A percentile compares a stretch with the other conserved stretches of the same genome.
These are phyloP conservation scores for Epicampocera succincta DNA, from an alignment of 2,888 invertebrate genomes.

Conservation along the genomic window DNA sequence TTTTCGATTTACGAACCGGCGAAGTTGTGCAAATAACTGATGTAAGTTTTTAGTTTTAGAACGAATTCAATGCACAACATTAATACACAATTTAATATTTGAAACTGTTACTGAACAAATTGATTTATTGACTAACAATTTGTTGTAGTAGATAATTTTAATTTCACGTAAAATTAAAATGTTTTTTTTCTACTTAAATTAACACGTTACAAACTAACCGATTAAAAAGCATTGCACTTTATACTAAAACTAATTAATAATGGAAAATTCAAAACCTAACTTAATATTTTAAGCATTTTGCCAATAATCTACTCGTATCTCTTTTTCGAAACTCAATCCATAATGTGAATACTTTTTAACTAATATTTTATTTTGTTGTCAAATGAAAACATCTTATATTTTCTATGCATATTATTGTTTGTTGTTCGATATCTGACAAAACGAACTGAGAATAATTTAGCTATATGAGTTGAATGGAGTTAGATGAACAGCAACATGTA, in stretches of 20 bases:
- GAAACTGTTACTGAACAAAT: background rate
- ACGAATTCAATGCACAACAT: background rate
- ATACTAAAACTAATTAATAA: slow-evolving; percentile 7
- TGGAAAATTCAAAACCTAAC: slow-evolving; percentile 26
- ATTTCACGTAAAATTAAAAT: slow-evolving; percentile 2
- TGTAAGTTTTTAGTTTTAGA: slow-evolving; percentile 83
- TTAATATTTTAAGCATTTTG: slow-evolving; percentile 45
- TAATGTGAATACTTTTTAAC: slow-evolving; percentile 15
- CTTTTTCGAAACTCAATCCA: background rate
- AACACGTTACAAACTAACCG: background rate
- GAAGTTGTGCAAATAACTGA: slow-evolving; percentile 93
- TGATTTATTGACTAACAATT: background rate
- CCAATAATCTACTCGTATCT: background rate
- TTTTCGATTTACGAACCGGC: slow-evolving; percentile 92
- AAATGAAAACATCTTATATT: too few species aligned
- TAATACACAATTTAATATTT: background rate
- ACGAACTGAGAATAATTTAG: too few species aligned
- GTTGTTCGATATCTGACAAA: too few species aligned
- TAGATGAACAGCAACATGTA: too few species aligned
- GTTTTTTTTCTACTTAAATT: background rate
- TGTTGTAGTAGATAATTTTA: background rate
- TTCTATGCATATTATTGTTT: too few species aligned
- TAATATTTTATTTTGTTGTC: background rate
- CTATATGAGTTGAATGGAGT: too few species aligned
- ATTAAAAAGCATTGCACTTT: slow-evolving; percentile 43